A percentile compares a stretch with the other conserved stretches of the same genome.
These are phyloP conservation scores for Thinocorus orbignyianus DNA, from an alignment of 2,113 vertebrate species.

Conservation along the genomic window DNA sequence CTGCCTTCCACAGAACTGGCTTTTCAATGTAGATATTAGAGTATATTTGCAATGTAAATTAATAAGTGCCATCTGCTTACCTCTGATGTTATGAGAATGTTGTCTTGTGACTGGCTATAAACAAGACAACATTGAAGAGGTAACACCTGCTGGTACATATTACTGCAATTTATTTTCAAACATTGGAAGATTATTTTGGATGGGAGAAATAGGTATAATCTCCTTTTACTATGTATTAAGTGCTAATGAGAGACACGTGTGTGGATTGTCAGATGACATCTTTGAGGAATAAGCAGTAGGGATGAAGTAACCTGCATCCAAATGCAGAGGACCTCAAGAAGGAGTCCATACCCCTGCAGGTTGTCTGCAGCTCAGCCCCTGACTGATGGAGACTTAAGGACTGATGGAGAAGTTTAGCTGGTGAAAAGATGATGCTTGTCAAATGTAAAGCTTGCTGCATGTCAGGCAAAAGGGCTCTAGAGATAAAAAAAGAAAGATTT, in stretches of 20 bases:
- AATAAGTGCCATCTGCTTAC: constrained; percentile 69
- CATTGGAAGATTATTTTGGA: constrained; percentile 22
- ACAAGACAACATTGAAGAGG: constrained; percentile 66
- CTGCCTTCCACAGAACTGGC: neutral
- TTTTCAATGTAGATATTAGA: neutral
- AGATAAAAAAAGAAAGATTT: neutral
- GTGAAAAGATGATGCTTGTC: neutral
- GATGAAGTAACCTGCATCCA: neutral
- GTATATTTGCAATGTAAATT: constrained; percentile 44
- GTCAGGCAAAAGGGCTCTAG: neutral
- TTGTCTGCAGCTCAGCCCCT: accelerated
- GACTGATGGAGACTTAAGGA: neutral
- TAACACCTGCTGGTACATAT: constrained; percentile 63
- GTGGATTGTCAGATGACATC: neutral
- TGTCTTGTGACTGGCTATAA: constrained; percentile 56
- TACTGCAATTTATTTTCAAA: constrained; percentile 65
- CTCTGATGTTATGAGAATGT: constrained; percentile 57
- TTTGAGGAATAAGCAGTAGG: neutral
- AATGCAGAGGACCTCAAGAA: neutral
- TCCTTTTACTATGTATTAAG: neutral
- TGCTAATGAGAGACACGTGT: constrained; percentile 9
- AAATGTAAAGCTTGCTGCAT: neutral
- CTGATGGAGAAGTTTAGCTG: neutral
- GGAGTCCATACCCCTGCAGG: neutral
- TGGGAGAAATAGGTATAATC: constrained; percentile 7